Evolutionary conservation across 2,797 vertebrate species (phyloP).

Genomic region (Tinamus major): DNA sequence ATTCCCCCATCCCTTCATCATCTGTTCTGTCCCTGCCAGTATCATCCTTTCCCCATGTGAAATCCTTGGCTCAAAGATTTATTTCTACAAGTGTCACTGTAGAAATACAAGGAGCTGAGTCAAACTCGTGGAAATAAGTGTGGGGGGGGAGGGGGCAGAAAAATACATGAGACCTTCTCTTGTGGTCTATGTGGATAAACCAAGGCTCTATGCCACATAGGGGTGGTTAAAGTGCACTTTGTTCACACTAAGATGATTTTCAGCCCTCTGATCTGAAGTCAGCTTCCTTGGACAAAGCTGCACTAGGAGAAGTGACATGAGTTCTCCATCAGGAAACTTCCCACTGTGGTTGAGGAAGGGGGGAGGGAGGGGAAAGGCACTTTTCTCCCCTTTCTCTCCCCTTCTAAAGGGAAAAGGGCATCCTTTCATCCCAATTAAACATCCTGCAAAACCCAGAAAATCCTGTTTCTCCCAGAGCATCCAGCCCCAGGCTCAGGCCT

Average conservation of each 20-base stretch:
- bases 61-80: not conserved
- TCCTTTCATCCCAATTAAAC: not conserved
- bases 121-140: not conserved
- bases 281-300: not conserved
- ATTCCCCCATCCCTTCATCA: fast-evolving
- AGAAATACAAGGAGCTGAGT: fast-evolving
- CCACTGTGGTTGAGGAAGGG: not conserved
- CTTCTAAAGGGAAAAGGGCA: not conserved
- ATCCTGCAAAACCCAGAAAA: not conserved
- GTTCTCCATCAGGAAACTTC: not conserved
- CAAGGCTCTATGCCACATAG: not conserved
- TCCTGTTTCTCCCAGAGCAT: fast-evolving
- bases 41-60: too few relatives aligned
- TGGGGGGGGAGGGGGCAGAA: fast-evolving
- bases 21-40: not conserved
- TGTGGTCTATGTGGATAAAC: not conserved
- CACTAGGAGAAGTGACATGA: too few relatives aligned
- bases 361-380: too few relatives aligned
- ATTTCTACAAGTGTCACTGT: not conserved
- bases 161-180: fast-evolving
- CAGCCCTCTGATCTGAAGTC: fast-evolving
- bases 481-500: not conserved
- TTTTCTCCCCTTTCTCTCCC: too few relatives aligned
- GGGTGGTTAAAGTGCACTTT: not conserved
- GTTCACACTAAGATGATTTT: not conserved